Evolutionary conservation across 1,140 invertebrate species (phyloP).

Genomic region (Elymnias hypermnestra): DNA sequence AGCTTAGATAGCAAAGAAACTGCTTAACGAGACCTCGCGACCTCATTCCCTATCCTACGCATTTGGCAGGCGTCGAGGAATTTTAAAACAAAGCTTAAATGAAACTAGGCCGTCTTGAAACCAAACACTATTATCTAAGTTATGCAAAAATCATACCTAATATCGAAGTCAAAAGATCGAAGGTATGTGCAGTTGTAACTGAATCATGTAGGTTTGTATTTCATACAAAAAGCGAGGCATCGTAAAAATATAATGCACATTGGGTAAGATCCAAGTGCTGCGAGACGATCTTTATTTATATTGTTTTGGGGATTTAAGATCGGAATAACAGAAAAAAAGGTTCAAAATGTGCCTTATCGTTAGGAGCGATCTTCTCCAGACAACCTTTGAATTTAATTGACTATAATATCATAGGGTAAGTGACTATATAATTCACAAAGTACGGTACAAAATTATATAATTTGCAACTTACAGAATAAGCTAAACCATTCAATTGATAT

Average conservation of each 20-base stretch:
- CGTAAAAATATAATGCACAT: constrained; percentile 22
- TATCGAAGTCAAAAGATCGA: not conserved
- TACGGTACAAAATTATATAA: no score
- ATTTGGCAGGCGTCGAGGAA: constrained; percentile 25
- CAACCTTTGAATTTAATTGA: no score
- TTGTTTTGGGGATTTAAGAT: no score
- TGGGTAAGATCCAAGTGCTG: not conserved
- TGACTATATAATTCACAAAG: no score
- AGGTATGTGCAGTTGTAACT: not conserved
- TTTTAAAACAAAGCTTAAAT: constrained; percentile 31
- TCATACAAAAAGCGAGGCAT: constrained; percentile 13
- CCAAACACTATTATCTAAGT: constrained; percentile 13
- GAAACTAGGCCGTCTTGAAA: constrained; percentile 21
- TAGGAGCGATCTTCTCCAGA: no score
- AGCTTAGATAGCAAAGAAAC: constrained; percentile 18
- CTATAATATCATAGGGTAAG: no score
- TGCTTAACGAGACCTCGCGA: constrained; percentile 21
- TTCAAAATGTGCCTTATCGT: no score
- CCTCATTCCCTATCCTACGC: constrained; percentile 15
- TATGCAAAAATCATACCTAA: constrained; percentile 7
- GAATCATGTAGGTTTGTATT: constrained; percentile 5
- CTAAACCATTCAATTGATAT: no score
- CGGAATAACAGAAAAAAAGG: no score
- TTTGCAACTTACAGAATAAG: no score
- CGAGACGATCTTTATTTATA: not conserved